phyloP scores from a whole-genome alignment of 2,797 vertebrate species.

The Takifugu ocellatus region DNA sequence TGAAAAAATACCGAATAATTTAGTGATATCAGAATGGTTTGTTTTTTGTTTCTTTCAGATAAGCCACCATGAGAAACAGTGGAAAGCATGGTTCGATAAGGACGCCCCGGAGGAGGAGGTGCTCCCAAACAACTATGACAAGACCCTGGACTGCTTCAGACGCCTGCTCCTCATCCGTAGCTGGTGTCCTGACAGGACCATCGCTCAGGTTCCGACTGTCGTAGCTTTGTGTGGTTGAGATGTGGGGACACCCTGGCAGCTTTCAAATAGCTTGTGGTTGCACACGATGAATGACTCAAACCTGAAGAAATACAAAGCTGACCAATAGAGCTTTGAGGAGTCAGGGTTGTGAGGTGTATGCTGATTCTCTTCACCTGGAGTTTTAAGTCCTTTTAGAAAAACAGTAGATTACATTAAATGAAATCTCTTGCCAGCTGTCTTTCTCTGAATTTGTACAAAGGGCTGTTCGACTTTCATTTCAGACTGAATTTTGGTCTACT shows the following conservation, averaged over 20 bases:
- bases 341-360: too few relatives aligned
- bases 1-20: background rate
- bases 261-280: background rate
- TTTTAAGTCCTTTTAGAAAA: background rate
- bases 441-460: conserved; percentile 26
- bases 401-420: background rate
- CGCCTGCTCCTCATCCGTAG: conserved; percentile 90
- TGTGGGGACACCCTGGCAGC: background rate
- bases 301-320: too few relatives aligned
- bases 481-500: too few relatives aligned
- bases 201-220: conserved; percentile 83
- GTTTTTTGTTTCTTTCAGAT: conserved; percentile 74
- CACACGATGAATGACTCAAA: too few relatives aligned
- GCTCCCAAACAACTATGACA: conserved; percentile 84
- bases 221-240: background rate
- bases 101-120: conserved; percentile 91
- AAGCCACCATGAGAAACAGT: conserved; percentile 86
- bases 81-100: conserved; percentile 95
- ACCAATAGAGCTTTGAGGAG: too few relatives aligned
- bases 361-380: too few relatives aligned
- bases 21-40: background rate
- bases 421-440: conserved; percentile 14
- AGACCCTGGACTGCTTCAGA: conserved; percentile 87
- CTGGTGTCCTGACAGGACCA: conserved; percentile 96
- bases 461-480: conserved; percentile 9